Evolutionary conservation across 1,140 invertebrate species (phyloP).

Genomic region (Apis mellifera): DNA sequence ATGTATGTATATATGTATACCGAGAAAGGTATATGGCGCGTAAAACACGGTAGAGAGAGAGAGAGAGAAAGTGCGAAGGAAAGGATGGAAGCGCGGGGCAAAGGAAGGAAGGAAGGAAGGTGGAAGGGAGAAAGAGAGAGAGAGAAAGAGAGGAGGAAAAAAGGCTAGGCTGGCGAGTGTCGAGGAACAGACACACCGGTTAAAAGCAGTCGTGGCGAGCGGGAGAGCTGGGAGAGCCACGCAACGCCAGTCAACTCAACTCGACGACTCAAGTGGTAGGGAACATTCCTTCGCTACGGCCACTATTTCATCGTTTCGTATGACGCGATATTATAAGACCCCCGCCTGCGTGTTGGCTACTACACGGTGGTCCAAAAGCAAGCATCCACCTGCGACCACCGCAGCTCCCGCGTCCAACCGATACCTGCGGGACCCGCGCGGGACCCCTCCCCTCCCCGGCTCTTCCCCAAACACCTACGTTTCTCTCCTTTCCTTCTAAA

Average conservation of each 20-base stretch:
- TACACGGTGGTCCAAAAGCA: slow-evolving; percentile 80
- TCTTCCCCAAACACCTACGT: background rate
- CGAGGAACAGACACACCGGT: slow-evolving; percentile 72
- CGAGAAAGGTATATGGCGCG: background rate
- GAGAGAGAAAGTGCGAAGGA: background rate
- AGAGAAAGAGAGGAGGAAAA: background rate
- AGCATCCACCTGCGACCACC: slow-evolving; percentile 59
- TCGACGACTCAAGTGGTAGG: slow-evolving; percentile 79
- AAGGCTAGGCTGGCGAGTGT: slow-evolving; percentile 51
- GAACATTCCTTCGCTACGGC: slow-evolving; percentile 80
- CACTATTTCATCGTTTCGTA: slow-evolving; percentile 82
- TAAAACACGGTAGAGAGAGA: slow-evolving; percentile 3
- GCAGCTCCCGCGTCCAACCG: background rate
- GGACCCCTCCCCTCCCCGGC: background rate
- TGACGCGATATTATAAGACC: slow-evolving; percentile 82
- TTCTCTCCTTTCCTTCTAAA: slow-evolving; percentile 8
- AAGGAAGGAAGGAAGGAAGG: background rate
- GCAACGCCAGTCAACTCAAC: slow-evolving; percentile 78
- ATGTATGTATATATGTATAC: too few relatives aligned
- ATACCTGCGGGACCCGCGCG: slow-evolving; percentile 17
- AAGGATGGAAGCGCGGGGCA: background rate
- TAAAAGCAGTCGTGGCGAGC: slow-evolving; percentile 69
- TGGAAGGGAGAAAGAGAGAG: slow-evolving; percentile 25
- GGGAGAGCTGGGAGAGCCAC: slow-evolving; percentile 63
- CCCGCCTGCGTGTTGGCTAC: slow-evolving; percentile 77